Conservation (phyloP, 2,888 invertebrate species). For the Drosophila ezoana region DNA sequence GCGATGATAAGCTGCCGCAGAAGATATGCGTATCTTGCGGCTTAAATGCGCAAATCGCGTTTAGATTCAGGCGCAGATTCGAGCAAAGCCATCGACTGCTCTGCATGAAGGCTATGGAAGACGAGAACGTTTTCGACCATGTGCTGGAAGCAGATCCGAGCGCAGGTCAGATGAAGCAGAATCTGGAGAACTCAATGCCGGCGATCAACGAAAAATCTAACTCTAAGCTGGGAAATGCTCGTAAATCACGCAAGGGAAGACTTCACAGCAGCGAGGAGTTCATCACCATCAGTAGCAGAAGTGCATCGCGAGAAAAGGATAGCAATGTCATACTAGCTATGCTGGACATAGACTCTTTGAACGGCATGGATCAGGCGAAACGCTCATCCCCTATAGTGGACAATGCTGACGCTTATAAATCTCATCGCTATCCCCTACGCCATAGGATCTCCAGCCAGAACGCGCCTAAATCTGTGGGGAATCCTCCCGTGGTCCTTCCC, state of each 20-base stretch:
- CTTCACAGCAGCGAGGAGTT: background rate
- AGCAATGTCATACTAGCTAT: too few species aligned
- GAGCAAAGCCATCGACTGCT: slow-evolving; percentile 20
- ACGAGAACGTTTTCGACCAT: background rate
- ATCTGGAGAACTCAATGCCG: background rate
- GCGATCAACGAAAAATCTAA: background rate
- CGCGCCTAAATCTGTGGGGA: background rate
- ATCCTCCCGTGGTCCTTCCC: fast-evolving
- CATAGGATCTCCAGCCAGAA: background rate
- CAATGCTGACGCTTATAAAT: too few species aligned
- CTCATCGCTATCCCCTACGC: background rate
- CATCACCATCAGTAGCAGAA: background rate
- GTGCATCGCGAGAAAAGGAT: too few species aligned
- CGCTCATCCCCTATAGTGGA: background rate
- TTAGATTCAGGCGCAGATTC: slow-evolving; percentile 12
- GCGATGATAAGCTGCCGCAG: slow-evolving; percentile 21
- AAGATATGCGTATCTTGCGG: slow-evolving; percentile 35
- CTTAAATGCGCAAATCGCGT: slow-evolving; percentile 19
- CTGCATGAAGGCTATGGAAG: slow-evolving; percentile 5
- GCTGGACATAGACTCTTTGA: too few species aligned
- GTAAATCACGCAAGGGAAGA: background rate
- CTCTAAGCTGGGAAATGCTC: background rate
- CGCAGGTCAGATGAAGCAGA: background rate
- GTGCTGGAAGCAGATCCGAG: background rate
- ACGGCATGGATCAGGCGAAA: background rate